phyloP scores from a whole-genome alignment of 2,888 invertebrate species.

The Dynastes maya region DNA sequence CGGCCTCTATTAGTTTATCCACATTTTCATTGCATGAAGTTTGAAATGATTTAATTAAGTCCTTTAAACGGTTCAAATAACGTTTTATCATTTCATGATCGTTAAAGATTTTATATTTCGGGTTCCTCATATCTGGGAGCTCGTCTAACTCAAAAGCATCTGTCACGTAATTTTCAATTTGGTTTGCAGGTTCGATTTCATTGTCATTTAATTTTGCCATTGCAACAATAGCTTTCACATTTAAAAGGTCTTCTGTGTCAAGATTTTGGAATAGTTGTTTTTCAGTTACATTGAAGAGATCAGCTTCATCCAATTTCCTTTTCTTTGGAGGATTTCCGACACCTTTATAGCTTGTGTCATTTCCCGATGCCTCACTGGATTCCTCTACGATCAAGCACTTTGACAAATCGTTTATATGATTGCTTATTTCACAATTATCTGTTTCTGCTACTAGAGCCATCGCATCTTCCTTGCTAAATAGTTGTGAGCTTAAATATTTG shows the following conservation, averaged over 20 bases:
- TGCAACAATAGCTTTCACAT: not conserved
- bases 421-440: too few relatives aligned
- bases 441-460: too few relatives aligned
- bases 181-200: too few relatives aligned
- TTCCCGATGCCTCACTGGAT: not conserved
- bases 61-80: not conserved
- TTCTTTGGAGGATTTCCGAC: not conserved
- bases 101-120: too few relatives aligned
- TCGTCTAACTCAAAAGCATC: too few relatives aligned
- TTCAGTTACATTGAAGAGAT: not conserved
- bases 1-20: not conserved
- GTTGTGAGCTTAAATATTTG: not conserved
- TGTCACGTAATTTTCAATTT: too few relatives aligned
- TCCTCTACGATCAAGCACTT: not conserved
- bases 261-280: too few relatives aligned
- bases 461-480: not conserved
- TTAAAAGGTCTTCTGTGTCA: too few relatives aligned
- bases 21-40: not conserved
- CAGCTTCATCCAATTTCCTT: slow-evolving; percentile 12
- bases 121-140: too few relatives aligned
- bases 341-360: not conserved
- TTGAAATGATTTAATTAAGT: not conserved
- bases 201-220: not conserved
- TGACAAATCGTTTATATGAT: not conserved
- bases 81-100: not conserved